Percentiles rank a stretch among this genome's conserved stretches.
Conservation (phyloP, 2,888 invertebrate genomes). For the Zygogramma bicolorata region DNA sequence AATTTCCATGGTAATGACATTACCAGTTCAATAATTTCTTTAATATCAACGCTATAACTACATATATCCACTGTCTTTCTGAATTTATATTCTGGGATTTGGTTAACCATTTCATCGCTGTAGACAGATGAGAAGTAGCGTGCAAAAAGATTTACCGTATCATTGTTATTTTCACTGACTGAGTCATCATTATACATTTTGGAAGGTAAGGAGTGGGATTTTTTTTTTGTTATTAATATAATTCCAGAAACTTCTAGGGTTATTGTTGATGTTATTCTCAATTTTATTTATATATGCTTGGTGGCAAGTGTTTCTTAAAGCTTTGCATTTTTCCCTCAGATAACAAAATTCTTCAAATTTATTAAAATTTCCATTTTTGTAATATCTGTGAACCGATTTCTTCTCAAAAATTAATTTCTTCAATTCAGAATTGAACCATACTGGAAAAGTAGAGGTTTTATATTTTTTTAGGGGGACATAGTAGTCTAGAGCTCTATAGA, state of each 20-base stretch:
- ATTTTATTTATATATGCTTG: neutral
- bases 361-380: too few species aligned
- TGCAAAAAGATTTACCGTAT: neutral
- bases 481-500: neutral
- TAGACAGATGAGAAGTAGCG: neutral
- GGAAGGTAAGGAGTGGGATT: too few species aligned
- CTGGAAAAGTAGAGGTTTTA: neutral
- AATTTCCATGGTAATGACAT: too few species aligned
- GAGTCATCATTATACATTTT: neutral
- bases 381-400: neutral
- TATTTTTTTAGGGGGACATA: too few species aligned
- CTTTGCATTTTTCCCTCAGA: too few species aligned
- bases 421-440: neutral
- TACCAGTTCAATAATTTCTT: slow-evolving; percentile 1
- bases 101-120: too few species aligned
- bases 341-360: too few species aligned
- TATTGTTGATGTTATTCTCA: neutral
- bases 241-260: too few species aligned
- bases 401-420: neutral
- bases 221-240: too few species aligned
- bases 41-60: neutral
- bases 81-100: neutral
- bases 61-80: neutral
- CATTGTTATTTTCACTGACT: neutral
- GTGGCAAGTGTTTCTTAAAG: neutral